phyloP scores from a whole-genome alignment of 2,888 invertebrate genomes.

The Acanthosoma haemorrhoidale region DNA sequence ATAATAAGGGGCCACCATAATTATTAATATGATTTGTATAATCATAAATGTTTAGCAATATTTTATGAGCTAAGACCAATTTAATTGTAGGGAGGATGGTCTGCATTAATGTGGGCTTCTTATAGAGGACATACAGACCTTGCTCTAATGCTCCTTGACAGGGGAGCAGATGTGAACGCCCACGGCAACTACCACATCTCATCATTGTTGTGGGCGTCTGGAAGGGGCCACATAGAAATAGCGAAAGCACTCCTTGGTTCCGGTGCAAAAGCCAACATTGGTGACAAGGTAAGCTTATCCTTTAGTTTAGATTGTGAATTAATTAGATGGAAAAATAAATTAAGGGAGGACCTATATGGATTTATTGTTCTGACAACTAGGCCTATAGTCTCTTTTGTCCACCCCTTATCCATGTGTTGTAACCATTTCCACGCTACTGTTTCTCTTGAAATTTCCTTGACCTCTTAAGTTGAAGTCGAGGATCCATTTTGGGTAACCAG shows the following conservation, averaged over 20 bases:
- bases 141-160: slow-evolving; percentile 70
- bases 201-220: slow-evolving; percentile 91
- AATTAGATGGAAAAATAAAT: not conserved
- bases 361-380: no score
- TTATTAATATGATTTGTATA: no score
- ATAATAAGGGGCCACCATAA: no score
- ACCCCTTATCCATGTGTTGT: no score
- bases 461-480: no score
- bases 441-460: no score
- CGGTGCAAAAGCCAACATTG: slow-evolving; percentile 90
- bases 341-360: not conserved
- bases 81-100: slow-evolving; percentile 91
- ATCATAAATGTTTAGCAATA: no score
- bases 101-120: slow-evolving; percentile 93
- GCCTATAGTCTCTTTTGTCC: not conserved
- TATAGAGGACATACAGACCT: slow-evolving; percentile 83
- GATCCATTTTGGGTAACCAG: no score
- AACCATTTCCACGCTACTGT: no score
- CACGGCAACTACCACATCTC: slow-evolving; percentile 93
- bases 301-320: not conserved
- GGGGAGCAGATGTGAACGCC: slow-evolving; percentile 88
- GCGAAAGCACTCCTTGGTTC: slow-evolving; percentile 74
- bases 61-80: no score
- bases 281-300: slow-evolving; percentile 68
- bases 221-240: slow-evolving; percentile 81